Evolutionary conservation across 2,797 vertebrate species (phyloP).

Genomic region (Pseudotriccus pelzelni): DNA sequence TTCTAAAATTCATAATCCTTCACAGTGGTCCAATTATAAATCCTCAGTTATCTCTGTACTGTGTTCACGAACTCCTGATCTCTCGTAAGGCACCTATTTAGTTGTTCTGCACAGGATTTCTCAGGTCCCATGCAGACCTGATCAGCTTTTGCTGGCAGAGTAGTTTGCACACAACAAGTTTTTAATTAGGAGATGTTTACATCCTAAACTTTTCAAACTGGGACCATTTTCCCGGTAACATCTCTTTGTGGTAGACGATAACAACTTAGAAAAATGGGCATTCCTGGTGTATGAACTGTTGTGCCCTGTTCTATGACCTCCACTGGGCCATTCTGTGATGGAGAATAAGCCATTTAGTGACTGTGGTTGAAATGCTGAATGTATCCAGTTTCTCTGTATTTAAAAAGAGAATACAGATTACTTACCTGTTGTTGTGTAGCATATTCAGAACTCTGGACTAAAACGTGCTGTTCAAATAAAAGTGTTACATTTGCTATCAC

Average conservation of each 20-base stretch:
- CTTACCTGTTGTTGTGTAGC: not conserved
- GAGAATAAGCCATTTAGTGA: not conserved
- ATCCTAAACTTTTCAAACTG: not conserved
- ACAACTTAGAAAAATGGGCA: not conserved
- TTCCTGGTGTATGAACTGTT: not conserved
- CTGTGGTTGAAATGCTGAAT: not conserved
- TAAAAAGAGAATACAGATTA: not conserved
- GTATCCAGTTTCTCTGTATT: not conserved
- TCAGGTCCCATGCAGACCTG: not conserved
- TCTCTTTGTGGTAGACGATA: not conserved
- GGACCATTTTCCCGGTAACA: not conserved
- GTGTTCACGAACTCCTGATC: not conserved
- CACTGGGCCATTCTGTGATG: not conserved
- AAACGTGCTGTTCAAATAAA: not conserved
- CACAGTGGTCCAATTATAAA: not conserved
- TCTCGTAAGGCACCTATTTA: not conserved
- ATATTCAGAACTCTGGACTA: not conserved
- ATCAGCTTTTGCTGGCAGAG: not conserved
- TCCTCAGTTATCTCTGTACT: not conserved
- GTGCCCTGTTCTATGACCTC: not conserved
- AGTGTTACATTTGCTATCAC: not conserved
- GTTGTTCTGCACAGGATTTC: not conserved
- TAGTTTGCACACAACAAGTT: not conserved
- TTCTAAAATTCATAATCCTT: not conserved
- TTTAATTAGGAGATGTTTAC: not conserved